phyloP scores from a whole-genome alignment of 2,888 invertebrate species.

The Tipula helvola region DNA sequence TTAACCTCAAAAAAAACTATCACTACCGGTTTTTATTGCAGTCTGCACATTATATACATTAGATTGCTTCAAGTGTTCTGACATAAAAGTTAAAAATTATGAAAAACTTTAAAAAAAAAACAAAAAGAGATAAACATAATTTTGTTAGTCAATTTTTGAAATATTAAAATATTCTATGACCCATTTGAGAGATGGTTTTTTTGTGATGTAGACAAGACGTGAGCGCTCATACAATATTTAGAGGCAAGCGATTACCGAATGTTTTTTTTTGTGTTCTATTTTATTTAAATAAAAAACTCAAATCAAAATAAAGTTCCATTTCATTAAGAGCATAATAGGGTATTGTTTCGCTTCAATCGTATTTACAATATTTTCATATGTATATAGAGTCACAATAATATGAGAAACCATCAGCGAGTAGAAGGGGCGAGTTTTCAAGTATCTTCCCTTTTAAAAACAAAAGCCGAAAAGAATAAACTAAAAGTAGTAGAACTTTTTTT shows the following conservation, averaged over 20 bases:
- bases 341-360: background rate
- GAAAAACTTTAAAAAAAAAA: background rate
- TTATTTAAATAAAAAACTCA: background rate
- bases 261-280: too few relatives aligned
- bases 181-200: background rate
- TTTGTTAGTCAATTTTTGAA: background rate
- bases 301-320: background rate
- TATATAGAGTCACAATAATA: background rate
- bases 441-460: background rate
- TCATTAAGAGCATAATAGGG: background rate
- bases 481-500: background rate
- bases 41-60: background rate
- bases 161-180: background rate
- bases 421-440: background rate
- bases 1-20: background rate
- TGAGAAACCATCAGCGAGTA: background rate
- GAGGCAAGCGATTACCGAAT: background rate
- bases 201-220: background rate
- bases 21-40: background rate
- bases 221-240: background rate
- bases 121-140: background rate
- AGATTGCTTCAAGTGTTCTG: background rate
- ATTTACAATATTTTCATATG: background rate
- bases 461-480: background rate
- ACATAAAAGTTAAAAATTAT: background rate